A percentile compares a stretch with the other conserved stretches of the same genome.
Evolutionary conservation across 1,140 invertebrate genomes (phyloP).

Genomic region (Caenorhabditis latens): DNA sequence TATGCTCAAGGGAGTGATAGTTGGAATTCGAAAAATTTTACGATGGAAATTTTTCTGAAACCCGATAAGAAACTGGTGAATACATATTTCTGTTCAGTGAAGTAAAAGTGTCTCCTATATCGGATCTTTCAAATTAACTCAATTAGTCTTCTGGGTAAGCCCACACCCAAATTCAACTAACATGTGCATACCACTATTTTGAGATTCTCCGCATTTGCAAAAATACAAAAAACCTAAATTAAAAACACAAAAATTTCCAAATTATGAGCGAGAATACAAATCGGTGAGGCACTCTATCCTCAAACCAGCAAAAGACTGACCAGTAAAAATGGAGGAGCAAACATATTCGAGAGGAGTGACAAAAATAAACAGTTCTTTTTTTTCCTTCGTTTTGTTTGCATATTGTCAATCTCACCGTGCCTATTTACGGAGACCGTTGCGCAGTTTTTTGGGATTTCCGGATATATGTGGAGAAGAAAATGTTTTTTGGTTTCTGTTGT

Average conservation of each 20-base stretch:
- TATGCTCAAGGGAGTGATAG: no score
- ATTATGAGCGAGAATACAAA: background rate
- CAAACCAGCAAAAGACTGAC: background rate
- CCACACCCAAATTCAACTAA: no score
- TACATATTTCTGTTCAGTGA: no score
- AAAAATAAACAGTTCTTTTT: constrained; percentile 13
- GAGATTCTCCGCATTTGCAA: no score
- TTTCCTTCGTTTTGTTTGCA: background rate
- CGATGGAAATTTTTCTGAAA: no score
- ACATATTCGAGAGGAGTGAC: constrained; percentile 4
- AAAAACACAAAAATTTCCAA: background rate
- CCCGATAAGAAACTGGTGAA: no score
- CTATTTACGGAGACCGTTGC: constrained; percentile 1
- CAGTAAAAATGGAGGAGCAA: constrained; percentile 12
- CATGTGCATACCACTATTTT: no score
- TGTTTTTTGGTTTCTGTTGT: background rate
- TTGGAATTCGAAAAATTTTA: no score
- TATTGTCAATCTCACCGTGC: constrained; percentile 1
- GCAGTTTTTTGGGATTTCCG: background rate
- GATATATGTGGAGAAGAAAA: background rate
- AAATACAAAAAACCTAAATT: no score
- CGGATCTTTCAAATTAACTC: no score
- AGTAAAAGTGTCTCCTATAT: no score
- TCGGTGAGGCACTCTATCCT: background rate
- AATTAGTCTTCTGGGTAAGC: no score